Percentiles rank a stretch among this genome's conserved stretches.
phyloP scores from a whole-genome alignment of 2,797 vertebrate genomes.

The Uromys caudimaculatus region DNA sequence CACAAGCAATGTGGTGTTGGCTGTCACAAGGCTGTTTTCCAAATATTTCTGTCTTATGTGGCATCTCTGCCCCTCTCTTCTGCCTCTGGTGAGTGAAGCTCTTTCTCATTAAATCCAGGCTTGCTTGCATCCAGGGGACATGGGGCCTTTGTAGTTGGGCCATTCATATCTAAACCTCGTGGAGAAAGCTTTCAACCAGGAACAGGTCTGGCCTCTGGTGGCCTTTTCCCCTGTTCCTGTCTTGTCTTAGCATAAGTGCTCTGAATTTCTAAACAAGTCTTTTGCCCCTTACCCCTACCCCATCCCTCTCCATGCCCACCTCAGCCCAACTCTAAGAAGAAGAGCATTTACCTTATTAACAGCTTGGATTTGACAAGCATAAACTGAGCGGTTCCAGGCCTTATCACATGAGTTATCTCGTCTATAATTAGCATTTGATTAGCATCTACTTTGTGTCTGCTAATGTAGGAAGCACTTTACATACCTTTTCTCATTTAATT shows the following conservation, averaged over 20 bases:
- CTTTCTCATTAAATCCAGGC: not conserved
- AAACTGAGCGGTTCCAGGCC: not conserved
- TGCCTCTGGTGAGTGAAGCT: not conserved
- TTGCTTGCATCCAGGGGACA: not conserved
- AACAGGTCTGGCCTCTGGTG: not conserved
- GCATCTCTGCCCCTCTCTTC: not conserved
- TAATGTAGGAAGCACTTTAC: constrained; percentile 52
- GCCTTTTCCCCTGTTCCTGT: not conserved
- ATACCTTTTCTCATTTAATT: constrained; percentile 55
- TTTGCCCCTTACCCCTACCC: not conserved
- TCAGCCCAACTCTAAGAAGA: not conserved
- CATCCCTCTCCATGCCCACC: not conserved
- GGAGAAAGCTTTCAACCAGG: not conserved
- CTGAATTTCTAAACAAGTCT: constrained; percentile 17
- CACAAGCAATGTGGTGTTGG: not conserved
- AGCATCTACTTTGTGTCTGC: constrained; percentile 56
- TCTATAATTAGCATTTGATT: constrained; percentile 63
- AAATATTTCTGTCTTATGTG: not conserved
- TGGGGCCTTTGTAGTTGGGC: not conserved
- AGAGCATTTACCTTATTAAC: constrained; percentile 18
- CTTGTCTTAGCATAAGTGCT: not conserved
- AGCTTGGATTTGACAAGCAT: constrained; percentile 50
- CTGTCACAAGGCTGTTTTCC: not conserved
- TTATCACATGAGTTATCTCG: constrained; percentile 42
- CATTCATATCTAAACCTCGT: not conserved